phyloP scores from a whole-genome alignment of 2,797 vertebrate species.

The Alcedo quadribrachys region DNA sequence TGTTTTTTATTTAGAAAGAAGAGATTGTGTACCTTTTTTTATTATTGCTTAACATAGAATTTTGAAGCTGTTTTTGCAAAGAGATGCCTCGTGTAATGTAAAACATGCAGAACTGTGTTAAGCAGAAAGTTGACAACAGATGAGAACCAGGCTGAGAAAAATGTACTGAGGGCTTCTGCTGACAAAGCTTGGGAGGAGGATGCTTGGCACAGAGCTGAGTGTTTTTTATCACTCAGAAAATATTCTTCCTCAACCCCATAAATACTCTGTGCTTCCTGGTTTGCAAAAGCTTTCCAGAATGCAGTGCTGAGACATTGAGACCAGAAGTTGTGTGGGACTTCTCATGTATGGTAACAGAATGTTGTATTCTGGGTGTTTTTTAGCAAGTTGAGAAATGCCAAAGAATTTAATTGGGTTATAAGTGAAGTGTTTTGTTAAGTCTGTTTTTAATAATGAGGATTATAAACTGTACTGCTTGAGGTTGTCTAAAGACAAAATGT shows the following conservation, averaged over 20 bases:
- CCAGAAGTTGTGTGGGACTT: conserved; percentile 66
- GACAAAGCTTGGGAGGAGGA: conserved; percentile 39
- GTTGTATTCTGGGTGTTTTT: conserved; percentile 49
- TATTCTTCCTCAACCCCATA: conserved; percentile 36
- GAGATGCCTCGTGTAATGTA: background rate
- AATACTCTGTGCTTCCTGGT: conserved; percentile 54
- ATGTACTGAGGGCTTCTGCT: conserved; percentile 28
- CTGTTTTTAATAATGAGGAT: conserved; percentile 28
- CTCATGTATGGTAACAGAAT: conserved; percentile 41
- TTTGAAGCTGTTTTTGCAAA: background rate
- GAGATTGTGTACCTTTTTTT: background rate
- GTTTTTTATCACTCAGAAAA: conserved; percentile 39
- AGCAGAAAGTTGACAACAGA: background rate
- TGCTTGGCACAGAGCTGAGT: conserved; percentile 35
- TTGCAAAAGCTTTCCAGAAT: conserved; percentile 58
- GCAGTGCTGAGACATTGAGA: conserved; percentile 7
- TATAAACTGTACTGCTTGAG: conserved; percentile 2
- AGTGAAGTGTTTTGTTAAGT: conserved; percentile 25
- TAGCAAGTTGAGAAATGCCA: conserved; percentile 56
- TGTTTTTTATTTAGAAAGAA: background rate
- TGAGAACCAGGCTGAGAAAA: conserved; percentile 18
- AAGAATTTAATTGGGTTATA: conserved; percentile 49
- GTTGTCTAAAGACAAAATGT: background rate
- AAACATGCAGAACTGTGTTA: background rate
- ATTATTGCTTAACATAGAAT: background rate